Evolutionary conservation across 2,888 invertebrate genomes (phyloP).

Genomic region (Helobdella robusta): DNA sequence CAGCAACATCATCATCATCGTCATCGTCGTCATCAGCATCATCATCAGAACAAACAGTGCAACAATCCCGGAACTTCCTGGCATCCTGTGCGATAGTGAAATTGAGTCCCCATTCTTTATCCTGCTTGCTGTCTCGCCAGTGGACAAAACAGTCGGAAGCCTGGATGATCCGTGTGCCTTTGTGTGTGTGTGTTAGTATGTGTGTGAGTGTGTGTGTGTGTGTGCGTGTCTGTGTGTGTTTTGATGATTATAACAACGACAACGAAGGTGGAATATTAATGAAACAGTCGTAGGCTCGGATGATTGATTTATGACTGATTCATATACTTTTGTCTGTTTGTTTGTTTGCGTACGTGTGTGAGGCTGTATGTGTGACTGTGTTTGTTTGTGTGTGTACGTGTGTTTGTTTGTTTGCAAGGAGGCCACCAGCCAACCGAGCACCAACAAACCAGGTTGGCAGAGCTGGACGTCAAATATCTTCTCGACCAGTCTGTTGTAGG

Average conservation of each 20-base stretch:
- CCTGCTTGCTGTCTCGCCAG: slow-evolving; percentile 68
- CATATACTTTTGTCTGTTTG: too few species aligned
- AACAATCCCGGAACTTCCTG: slow-evolving; percentile 65
- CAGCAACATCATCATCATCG: neutral
- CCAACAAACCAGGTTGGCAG: slow-evolving; percentile 79
- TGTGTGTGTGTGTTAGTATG: too few species aligned
- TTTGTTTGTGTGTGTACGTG: too few species aligned
- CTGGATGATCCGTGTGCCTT: slow-evolving; percentile 85
- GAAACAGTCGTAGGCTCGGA: neutral
- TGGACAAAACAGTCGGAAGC: slow-evolving; percentile 97
- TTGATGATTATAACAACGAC: neutral
- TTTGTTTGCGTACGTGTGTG: too few species aligned
- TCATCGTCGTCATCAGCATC: neutral
- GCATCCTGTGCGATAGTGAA: slow-evolving; percentile 95
- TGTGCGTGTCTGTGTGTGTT: neutral
- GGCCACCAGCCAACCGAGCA: too few species aligned
- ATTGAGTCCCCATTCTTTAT: slow-evolving; percentile 92
- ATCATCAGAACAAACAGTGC: slow-evolving; percentile 40
- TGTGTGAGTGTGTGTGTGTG: too few species aligned
- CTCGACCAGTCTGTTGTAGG: slow-evolving; percentile 96
- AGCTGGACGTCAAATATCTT: slow-evolving; percentile 94
- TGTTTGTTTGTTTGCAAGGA: too few species aligned
- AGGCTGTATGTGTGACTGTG: too few species aligned
- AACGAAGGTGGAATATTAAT: too few species aligned
- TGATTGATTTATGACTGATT: neutral